These are phyloP conservation scores for Leptinotarsa texana DNA, from an alignment of 1,140 invertebrate genomes.

Conservation along the genomic window DNA sequence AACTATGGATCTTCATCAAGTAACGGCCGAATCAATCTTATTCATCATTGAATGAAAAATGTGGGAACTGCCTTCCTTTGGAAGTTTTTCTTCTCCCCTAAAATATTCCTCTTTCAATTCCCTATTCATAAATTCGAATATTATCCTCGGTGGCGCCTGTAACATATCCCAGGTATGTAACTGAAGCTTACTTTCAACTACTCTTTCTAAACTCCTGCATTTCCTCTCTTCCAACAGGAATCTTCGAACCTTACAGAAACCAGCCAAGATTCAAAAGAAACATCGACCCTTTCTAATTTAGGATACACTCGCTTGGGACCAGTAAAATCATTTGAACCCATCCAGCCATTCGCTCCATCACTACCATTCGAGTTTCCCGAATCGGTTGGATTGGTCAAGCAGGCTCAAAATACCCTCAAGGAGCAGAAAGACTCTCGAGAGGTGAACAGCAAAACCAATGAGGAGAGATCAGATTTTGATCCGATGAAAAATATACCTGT, in stretches of 20 bases:
- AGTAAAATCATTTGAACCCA: constrained; percentile 38
- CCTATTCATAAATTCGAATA: too few relatives aligned
- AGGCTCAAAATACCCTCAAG: constrained; percentile 32
- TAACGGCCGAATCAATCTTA: too few relatives aligned
- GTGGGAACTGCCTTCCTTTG: too few relatives aligned
- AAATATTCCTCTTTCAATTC: too few relatives aligned
- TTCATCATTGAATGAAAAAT: too few relatives aligned
- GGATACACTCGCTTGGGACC: constrained; percentile 31
- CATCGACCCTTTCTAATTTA: constrained; percentile 17
- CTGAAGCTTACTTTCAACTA: not conserved
- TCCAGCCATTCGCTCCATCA: constrained; percentile 44
- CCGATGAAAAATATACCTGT: not conserved
- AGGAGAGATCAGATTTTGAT: not conserved
- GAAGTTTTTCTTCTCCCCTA: too few relatives aligned
- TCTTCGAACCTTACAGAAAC: not conserved
- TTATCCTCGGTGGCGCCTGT: too few relatives aligned
- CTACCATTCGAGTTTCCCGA: constrained; percentile 41
- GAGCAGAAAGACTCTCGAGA: not conserved
- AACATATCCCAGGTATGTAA: not conserved
- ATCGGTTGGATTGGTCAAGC: constrained; percentile 40
- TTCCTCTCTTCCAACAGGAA: not conserved
- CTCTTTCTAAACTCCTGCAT: not conserved
- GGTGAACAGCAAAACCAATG: not conserved
- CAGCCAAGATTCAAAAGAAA: not conserved
- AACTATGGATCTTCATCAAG: too few relatives aligned